Evolutionary conservation across 1,140 invertebrate genomes (phyloP).

Genomic region (Lepidurus couesii): DNA sequence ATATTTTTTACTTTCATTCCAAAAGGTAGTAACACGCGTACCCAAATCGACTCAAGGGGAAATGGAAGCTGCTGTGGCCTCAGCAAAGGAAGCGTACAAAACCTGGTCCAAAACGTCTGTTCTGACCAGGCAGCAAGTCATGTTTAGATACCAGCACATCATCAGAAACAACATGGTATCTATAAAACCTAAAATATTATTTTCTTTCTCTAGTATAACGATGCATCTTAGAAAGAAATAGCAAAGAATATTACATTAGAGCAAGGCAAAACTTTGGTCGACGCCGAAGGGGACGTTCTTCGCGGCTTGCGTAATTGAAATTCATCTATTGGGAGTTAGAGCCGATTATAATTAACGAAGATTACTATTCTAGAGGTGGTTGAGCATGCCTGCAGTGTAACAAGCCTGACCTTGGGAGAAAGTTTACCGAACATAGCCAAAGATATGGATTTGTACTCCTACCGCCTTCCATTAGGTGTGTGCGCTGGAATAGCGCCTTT

Average conservation of each 20-base stretch:
- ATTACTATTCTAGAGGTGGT: constrained; percentile 69
- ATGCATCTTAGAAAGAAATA: constrained; percentile 64
- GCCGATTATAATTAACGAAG: background rate
- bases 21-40: constrained; percentile 66
- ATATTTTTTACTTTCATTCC: constrained; percentile 18
- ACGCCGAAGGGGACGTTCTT: constrained; percentile 97
- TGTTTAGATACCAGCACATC: constrained; percentile 83
- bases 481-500: constrained; percentile 85
- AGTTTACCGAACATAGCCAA: constrained; percentile 82
- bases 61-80: constrained; percentile 83
- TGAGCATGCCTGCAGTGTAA: constrained; percentile 90
- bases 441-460: constrained; percentile 88
- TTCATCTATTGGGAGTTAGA: constrained; percentile 16
- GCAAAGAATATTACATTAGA: constrained; percentile 89
- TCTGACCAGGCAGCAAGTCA: constrained; percentile 86
- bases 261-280: constrained; percentile 94
- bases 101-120: constrained; percentile 90
- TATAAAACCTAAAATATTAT: constrained; percentile 22
- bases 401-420: constrained; percentile 86
- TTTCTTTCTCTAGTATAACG: constrained; percentile 16
- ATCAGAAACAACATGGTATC: constrained; percentile 67
- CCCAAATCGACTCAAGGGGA: constrained; percentile 85
- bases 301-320: constrained; percentile 81
- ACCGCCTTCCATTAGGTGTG: constrained; percentile 82
- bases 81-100: constrained; percentile 74